Evolutionary conservation across 2,888 invertebrate species (phyloP), one percentile per base, ranked within the genome.

Genomic region (Timandra comae): DNA sequence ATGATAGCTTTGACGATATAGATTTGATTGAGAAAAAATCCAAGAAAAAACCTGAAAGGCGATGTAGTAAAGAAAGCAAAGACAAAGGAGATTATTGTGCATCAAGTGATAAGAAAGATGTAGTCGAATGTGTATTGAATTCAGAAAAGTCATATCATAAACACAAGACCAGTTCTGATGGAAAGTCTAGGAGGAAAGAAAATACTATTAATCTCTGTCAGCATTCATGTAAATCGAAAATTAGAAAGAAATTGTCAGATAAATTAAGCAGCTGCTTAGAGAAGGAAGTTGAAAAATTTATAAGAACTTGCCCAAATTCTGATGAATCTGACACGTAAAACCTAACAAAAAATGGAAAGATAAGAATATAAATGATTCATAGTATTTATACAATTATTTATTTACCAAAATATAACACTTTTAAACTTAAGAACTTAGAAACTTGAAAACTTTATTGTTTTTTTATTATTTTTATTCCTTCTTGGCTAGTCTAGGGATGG

Each of bases 401-500:
- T n/a, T n/a, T n/a, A n/a, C n/a, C n/a, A n/a, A n/a, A n/a, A n/a
- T n/a, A n/a, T n/a, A n/a, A n/a, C n/a, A n/a, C n/a, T n/a, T n/a
- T n/a, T n/a, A n/a, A n/a, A n/a, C n/a, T n/a, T n/a, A n/a, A n/a
- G n/a, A n/a, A n/a, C n/a, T n/a, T n/a, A n/a, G n/a, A n/a, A n/a
- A n/a, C n/a, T n/a, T n/a, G n/a, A n/a, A n/a, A n/a, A n/a, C n/a
- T n/a, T n/a, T n/a, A n/a, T n/a, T n/a, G n/a, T n/a, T n/a, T n/a
- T n/a, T n/a, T n/a, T n/a, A n/a, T n/a, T n/a, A n/a, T n/a, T n/a
- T n/a, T 51, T 49, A 68, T 47, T 81, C 69, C 52, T 77, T 77
- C 46, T 69, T 80, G 1, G 52, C 41, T 4, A 49, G 72, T 48
- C 72, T 64, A 2, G 85, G 85, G 53, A 85, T 84, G 10, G 85